These are phyloP conservation scores for Hemaris fuciformis DNA, from an alignment of 2,888 invertebrate genomes.

Conservation along the genomic window DNA sequence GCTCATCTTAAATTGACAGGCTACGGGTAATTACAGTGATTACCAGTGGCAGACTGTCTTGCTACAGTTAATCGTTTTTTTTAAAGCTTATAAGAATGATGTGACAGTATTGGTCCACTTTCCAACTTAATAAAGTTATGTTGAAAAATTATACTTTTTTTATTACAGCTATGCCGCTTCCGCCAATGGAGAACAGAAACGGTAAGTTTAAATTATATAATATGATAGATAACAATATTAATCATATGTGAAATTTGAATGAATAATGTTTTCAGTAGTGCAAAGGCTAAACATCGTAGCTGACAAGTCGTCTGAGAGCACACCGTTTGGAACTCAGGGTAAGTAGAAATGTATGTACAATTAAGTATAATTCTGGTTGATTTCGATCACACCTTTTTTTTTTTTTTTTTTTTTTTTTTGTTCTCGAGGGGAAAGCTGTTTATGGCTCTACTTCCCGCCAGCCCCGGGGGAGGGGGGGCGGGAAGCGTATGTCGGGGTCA, in stretches of 20 bases:
- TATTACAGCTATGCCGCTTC: constrained; percentile 66
- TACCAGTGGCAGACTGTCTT: too few species aligned
- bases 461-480: too few species aligned
- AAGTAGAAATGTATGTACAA: constrained; percentile 25
- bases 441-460: too few species aligned
- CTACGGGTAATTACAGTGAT: too few species aligned
- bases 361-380: constrained; percentile 8
- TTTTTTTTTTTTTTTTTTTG: too few species aligned
- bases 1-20: too few species aligned
- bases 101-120: constrained; percentile 9
- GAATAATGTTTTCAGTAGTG: constrained; percentile 53
- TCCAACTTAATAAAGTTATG: neutral
- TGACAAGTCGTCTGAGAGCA: constrained; percentile 69
- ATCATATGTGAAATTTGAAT: constrained; percentile 2
- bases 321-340: constrained; percentile 75
- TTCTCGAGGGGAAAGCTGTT: too few species aligned
- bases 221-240: neutral
- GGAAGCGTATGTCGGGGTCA: too few species aligned
- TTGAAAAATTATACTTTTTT: constrained; percentile 15
- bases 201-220: constrained; percentile 44
- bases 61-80: too few species aligned
- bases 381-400: constrained; percentile 9
- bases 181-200: constrained; percentile 68
- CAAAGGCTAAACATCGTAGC: constrained; percentile 71
- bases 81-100: too few species aligned